phyloP scores from a whole-genome alignment of 2,888 invertebrate genomes.

The Hypolimnas misippus region DNA sequence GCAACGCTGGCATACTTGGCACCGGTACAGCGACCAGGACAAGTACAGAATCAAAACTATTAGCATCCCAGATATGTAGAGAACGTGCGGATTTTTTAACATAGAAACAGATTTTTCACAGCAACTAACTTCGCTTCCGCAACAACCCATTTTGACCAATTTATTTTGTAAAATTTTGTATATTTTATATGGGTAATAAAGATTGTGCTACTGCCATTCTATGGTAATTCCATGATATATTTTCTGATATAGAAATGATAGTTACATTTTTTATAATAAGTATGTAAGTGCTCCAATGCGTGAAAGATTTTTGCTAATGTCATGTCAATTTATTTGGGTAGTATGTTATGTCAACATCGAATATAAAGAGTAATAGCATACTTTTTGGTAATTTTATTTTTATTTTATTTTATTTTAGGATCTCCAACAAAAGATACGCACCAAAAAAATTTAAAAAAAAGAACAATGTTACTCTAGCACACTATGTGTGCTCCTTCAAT shows the following conservation, averaged over 20 bases:
- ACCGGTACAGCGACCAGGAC: constrained; percentile 52
- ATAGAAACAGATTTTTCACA: constrained; percentile 35
- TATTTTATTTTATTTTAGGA: too few species aligned
- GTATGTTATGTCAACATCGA: neutral
- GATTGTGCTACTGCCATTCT: neutral
- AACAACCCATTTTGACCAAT: constrained; percentile 45
- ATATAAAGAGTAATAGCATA: neutral
- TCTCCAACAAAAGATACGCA: too few species aligned
- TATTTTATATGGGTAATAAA: neutral
- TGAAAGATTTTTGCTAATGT: neutral
- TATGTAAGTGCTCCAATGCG: too few species aligned
- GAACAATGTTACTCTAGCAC: too few species aligned
- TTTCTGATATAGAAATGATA: too few species aligned
- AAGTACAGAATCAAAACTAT: constrained; percentile 55
- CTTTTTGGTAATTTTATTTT: neutral
- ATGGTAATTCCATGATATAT: neutral
- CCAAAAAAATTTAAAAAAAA: too few species aligned
- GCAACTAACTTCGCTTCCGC: constrained; percentile 32
- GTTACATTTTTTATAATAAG: too few species aligned
- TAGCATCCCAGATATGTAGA: constrained; percentile 49
- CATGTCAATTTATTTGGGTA: neutral
- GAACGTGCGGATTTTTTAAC: constrained; percentile 50
- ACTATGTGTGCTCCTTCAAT: too few species aligned
- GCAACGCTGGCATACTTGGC: constrained; percentile 44
- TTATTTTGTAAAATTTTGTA: neutral